Evolutionary conservation across 2,888 invertebrate genomes (phyloP), one percentile per base, ranked within the genome.

Genomic region (Lysandra coridon): DNA sequence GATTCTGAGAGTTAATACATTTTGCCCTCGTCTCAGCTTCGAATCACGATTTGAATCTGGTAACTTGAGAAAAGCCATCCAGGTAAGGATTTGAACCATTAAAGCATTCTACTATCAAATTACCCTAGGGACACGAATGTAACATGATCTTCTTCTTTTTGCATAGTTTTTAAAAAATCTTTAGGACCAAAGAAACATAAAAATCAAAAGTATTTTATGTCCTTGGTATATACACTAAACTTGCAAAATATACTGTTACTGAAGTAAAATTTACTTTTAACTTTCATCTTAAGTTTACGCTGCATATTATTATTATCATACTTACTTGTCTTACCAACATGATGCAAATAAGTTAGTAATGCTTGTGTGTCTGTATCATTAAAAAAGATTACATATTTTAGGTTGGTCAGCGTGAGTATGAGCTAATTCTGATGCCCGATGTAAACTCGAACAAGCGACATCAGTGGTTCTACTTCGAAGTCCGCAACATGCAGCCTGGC

Each of bases 401-500:
- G 97, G 96, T 97, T 86, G 96, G 96, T 83, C 95, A 95, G 75
- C 95, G 95, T 86, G 98, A 98, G 86, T 98, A 98, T 88, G 98
- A 98, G 87, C 92, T 98, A 81, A 96, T 98, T 81, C 90, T 98
- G 81, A 97, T 96, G 89, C 97, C 98, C 0, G 98, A 98, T 87
- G 96, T 98, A 74, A 98, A 98, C 91, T 97, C 97, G 1, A 95
- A 95, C 37, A 96, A 96, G 80, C 96, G 98, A 82, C 97, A 97
- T 87, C 98, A 98, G 86, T 98, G 98, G 98, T 98, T 98, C 91
- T 98, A 98, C 91, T 98, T 98, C 87, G 97, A 98, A 92, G 96
- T 98, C n/a, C 95, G 96, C 69, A 97, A 97, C 88, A 98, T 97
- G 96, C 95, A 96, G 79, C 95, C 95, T 80, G 93, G 95, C 3